Conservation (phyloP, 2,113 vertebrate genomes). For the Agelaius tricolor region DNA sequence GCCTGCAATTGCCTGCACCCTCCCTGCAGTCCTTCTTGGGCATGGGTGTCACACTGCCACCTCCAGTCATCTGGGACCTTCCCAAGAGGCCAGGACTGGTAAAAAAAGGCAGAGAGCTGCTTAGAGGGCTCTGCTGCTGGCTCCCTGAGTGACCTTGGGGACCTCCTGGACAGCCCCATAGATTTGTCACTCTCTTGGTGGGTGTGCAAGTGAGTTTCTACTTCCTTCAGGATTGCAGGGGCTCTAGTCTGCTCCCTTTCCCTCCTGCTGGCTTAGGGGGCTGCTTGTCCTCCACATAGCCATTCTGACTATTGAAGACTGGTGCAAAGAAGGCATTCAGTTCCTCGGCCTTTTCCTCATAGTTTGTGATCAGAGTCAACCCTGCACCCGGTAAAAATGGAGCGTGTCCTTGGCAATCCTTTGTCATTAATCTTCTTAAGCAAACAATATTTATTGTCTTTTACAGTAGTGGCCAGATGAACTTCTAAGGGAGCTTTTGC, state of each 20-base stretch:
- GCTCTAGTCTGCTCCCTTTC: no score
- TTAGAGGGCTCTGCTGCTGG: rapidly evolving
- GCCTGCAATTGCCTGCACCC: rapidly evolving
- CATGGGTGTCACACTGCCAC: no score
- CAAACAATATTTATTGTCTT: background rate
- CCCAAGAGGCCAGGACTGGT: rapidly evolving
- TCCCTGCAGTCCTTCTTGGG: rapidly evolving
- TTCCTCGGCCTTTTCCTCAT: background rate
- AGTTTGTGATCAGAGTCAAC: no score
- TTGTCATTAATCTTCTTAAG: background rate
- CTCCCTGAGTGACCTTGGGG: rapidly evolving
- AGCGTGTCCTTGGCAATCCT: background rate
- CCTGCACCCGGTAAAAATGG: background rate
- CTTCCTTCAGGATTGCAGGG: background rate
- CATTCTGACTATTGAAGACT: rapidly evolving
- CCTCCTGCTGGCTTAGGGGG: background rate
- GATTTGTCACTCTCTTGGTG: no score
- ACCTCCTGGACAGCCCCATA: background rate
- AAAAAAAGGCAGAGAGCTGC: rapidly evolving
- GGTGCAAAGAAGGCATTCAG: background rate
- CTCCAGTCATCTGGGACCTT: no score
- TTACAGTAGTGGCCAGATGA: no score
- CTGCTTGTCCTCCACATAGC: background rate
- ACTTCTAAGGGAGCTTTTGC: background rate
- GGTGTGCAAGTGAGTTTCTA: background rate